Conservation (phyloP, 2,113 vertebrate species). For the Xenopus tropicalis region UCB_Xtro_10.0 CM004448.2:77910501-77911000, state of each 20-base stretch:
- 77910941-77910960: no score
- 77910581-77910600: no score
- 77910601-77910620: no score
- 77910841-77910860: conserved; percentile 26
- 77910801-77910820: conserved; percentile 19
- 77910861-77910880: background rate
- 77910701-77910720: conserved; percentile 18
- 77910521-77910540: no score
- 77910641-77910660: no score
- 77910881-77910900: conserved; percentile 9
- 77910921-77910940: no score
- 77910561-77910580: no score
- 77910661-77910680: conserved; percentile 3
- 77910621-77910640: no score
- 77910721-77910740: conserved; percentile 34
- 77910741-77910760: conserved; percentile 9
- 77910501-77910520: no score
- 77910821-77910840: conserved; percentile 34
- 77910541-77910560: no score
- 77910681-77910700: conserved; percentile 25
- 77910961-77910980: no score
- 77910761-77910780: background rate
- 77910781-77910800: conserved; percentile 33
- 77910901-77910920: background rate
- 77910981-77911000: no score